Conservation (phyloP, 2,113 vertebrate genomes). For the Nipponia nippon region DNA sequence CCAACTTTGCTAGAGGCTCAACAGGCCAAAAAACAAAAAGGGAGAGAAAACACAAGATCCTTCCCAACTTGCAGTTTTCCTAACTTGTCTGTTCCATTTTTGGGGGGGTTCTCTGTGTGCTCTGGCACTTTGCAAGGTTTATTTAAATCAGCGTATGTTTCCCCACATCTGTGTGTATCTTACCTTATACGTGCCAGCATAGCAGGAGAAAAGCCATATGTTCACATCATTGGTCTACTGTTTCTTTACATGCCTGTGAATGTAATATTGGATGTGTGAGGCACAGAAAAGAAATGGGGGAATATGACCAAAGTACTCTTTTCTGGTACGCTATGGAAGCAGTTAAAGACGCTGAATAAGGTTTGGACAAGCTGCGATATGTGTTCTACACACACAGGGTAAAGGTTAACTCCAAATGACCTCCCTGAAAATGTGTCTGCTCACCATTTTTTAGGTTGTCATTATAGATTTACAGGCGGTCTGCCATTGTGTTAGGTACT, state of each 20-base stretch:
- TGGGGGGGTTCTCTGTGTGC: background rate
- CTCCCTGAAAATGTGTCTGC: background rate
- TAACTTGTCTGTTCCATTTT: background rate
- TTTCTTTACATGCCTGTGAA: background rate
- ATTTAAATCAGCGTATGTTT: background rate
- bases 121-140: slow-evolving; percentile 22
- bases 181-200: background rate
- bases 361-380: background rate
- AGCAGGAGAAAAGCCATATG: slow-evolving; percentile 17
- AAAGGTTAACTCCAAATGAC: background rate
- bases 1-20: background rate
- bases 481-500: background rate
- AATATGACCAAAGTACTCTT: background rate
- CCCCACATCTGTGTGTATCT: slow-evolving; percentile 21
- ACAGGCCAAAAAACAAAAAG: background rate
- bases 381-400: background rate
- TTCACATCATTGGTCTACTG: background rate
- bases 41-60: background rate
- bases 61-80: background rate
- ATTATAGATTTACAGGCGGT: background rate
- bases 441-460: background rate
- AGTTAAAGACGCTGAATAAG: background rate
- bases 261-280: background rate
- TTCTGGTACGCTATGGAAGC: background rate
- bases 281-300: background rate